Conservation (phyloP, 2,888 invertebrate genomes). For the Nephrotoma flavescens region DNA sequence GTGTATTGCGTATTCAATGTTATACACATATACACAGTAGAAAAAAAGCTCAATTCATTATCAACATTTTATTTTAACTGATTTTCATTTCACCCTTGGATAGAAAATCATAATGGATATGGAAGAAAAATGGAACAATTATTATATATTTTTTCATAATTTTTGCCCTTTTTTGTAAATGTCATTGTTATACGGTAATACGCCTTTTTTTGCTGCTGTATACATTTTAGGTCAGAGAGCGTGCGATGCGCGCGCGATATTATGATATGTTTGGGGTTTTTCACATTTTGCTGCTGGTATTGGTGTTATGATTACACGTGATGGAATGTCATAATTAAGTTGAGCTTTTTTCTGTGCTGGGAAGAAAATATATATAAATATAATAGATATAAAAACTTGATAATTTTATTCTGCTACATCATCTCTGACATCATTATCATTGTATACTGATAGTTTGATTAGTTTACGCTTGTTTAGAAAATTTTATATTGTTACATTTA, state of each 20-base stretch:
- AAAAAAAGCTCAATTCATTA: background rate
- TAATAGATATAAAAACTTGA: background rate
- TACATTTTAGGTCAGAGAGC: background rate
- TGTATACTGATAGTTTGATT: background rate
- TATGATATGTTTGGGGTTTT: background rate
- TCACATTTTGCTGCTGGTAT: background rate
- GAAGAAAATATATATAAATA: background rate
- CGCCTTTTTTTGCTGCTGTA: background rate
- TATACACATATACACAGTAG: background rate
- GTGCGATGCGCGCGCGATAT: background rate
- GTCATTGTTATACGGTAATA: background rate
- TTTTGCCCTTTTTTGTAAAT: background rate
- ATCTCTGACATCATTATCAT: background rate
- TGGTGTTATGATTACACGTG: background rate
- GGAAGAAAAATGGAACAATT: background rate
- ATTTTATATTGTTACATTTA: too few relatives aligned
- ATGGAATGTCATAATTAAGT: conserved; percentile 1
- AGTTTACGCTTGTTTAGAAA: background rate
- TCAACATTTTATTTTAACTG: background rate
- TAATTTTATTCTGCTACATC: background rate
- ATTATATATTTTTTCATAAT: background rate
- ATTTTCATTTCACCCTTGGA: background rate
- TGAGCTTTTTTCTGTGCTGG: background rate
- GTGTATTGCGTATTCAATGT: too few relatives aligned
- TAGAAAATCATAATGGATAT: background rate